A percentile compares a stretch with the other conserved stretches of the same genome.
phyloP scores from a whole-genome alignment of 2,797 vertebrate genomes.

The Vultur gryphus region DNA sequence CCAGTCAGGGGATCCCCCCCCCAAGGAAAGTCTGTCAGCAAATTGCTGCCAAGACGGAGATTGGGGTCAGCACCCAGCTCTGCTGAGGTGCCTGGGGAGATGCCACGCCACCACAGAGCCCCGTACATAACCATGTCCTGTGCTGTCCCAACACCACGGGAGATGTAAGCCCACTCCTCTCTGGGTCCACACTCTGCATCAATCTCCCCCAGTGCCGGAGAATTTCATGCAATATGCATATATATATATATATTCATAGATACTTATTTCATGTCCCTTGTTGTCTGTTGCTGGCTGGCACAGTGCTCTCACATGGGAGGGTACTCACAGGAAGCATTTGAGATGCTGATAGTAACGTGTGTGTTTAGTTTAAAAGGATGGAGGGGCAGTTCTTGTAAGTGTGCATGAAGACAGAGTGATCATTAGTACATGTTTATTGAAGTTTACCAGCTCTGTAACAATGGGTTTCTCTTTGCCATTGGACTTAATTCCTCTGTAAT shows the following conservation, averaged over 20 bases:
- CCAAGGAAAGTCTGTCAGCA: neutral
- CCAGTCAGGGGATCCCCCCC: rapidly evolving
- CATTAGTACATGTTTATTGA: neutral
- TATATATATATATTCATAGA: neutral
- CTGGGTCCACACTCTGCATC: neutral
- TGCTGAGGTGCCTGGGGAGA: neutral
- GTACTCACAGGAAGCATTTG: neutral
- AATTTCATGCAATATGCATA: neutral
- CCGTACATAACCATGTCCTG: neutral
- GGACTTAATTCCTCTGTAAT: slow-evolving; percentile 31
- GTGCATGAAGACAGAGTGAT: neutral
- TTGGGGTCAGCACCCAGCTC: neutral
- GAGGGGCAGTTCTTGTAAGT: neutral
- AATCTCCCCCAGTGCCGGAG: neutral
- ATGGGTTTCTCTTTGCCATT: slow-evolving; percentile 1
- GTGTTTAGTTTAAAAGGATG: neutral
- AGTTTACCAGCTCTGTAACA: slow-evolving; percentile 18
- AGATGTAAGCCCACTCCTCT: neutral
- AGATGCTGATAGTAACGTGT: neutral
- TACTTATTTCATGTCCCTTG: neutral
- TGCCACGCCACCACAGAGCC: neutral
- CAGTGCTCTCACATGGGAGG: rapidly evolving
- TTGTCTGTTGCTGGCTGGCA: neutral
- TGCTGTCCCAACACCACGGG: neutral
- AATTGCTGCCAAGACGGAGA: neutral